These are phyloP conservation scores for Harpalus rufipes DNA, from an alignment of 2,888 invertebrate species.

Conservation along the genomic window DNA sequence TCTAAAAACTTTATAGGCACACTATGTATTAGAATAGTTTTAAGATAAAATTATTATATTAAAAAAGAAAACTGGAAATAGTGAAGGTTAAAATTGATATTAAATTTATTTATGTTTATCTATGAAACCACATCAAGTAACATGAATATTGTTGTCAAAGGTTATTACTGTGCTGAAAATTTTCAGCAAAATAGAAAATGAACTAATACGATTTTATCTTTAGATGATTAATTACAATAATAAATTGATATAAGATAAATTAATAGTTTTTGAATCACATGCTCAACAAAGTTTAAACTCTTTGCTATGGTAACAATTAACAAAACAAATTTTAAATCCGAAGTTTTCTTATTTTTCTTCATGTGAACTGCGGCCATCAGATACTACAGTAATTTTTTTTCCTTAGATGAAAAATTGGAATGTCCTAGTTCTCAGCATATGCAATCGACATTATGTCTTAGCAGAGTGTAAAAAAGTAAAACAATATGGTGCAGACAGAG, in stretches of 20 bases:
- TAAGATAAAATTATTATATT: background rate
- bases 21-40: too few species aligned
- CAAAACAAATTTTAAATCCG: too few species aligned
- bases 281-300: too few species aligned
- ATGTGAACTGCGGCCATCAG: constrained; percentile 13
- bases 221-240: background rate
- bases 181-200: background rate
- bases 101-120: background rate
- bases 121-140: background rate
- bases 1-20: too few species aligned
- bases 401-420: constrained; percentile 43
- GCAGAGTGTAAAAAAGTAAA: constrained; percentile 55
- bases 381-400: constrained; percentile 43
- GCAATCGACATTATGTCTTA: constrained; percentile 62
- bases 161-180: background rate
- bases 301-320: background rate
- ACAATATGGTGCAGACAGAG: constrained; percentile 60
- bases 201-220: constrained; percentile 13
- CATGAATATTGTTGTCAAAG: background rate
- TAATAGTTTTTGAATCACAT: too few species aligned
- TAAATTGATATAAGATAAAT: too few species aligned
- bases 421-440: constrained; percentile 65
- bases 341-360: constrained; percentile 18
- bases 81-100: background rate
- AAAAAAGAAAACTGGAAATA: background rate